Conservation (phyloP, 2,888 invertebrate species). For the Mesodorylaimus sp. region DNA sequence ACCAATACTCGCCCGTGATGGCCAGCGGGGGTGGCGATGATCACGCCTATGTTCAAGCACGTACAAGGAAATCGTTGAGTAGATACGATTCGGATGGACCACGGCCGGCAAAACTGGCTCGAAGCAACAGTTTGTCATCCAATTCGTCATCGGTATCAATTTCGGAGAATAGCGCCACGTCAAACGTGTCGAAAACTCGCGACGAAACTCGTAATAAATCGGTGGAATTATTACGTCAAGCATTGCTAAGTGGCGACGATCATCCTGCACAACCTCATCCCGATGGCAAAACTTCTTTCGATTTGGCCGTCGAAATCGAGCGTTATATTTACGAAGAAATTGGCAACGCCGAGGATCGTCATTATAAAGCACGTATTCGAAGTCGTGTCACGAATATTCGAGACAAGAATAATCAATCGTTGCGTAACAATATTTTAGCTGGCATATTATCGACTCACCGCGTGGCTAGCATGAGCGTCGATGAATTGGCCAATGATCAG, state of each 20-base stretch:
- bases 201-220: too few relatives aligned
- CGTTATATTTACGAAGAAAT: neutral
- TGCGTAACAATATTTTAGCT: slow-evolving; percentile 73
- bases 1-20: neutral
- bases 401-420: slow-evolving; percentile 78
- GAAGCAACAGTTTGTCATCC: neutral
- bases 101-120: neutral
- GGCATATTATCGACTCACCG: slow-evolving; percentile 36
- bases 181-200: too few relatives aligned
- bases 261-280: too few relatives aligned
- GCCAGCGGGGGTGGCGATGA: too few relatives aligned
- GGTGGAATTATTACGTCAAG: too few relatives aligned
- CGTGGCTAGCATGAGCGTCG: slow-evolving; percentile 7
- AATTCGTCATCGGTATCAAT: too few relatives aligned
- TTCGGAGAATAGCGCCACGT: too few relatives aligned
- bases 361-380: slow-evolving; percentile 57
- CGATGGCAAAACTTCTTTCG: neutral
- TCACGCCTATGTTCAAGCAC: too few relatives aligned
- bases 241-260: too few relatives aligned
- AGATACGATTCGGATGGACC: too few relatives aligned
- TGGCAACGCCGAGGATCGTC: neutral
- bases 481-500: slow-evolving; percentile 8
- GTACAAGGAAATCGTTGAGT: too few relatives aligned
- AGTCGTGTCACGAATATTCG: slow-evolving; percentile 92
- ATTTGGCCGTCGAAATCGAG: neutral